These are phyloP conservation scores for Microctenopoma steveboyesi DNA, from an alignment of 2,797 vertebrate genomes.

Conservation along the genomic window DNA sequence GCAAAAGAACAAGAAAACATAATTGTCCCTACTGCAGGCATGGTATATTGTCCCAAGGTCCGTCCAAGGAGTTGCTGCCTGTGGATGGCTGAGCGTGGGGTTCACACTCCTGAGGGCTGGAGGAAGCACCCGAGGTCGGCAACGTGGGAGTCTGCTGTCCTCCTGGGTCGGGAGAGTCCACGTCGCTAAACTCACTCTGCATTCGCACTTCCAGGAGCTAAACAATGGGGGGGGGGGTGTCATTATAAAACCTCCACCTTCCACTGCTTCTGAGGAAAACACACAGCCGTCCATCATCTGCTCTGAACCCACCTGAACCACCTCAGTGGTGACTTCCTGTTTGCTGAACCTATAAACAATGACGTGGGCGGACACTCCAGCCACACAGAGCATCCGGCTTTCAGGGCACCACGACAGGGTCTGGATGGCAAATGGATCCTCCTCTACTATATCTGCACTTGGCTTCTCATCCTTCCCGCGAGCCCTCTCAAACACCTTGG, in stretches of 20 bases:
- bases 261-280: not conserved
- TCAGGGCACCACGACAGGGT: slow-evolving; percentile 96
- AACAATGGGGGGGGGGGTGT: not conserved
- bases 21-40: slow-evolving; percentile 89
- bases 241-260: not conserved
- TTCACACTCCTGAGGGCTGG: slow-evolving; percentile 88
- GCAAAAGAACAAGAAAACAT: not conserved
- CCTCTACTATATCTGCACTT: slow-evolving; percentile 92
- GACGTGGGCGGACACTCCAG: slow-evolving; percentile 95
- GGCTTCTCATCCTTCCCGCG: slow-evolving; percentile 92
- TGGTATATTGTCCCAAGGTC: slow-evolving; percentile 92
- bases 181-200: slow-evolving; percentile 89
- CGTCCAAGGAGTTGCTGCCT: slow-evolving; percentile 91
- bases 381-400: slow-evolving; percentile 94
- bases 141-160: slow-evolving; percentile 88
- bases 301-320: slow-evolving; percentile 88
- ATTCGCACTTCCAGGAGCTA: slow-evolving; percentile 96
- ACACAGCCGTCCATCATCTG: not conserved
- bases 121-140: slow-evolving; percentile 85
- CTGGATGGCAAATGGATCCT: slow-evolving; percentile 98
- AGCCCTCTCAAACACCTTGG: slow-evolving; percentile 96
- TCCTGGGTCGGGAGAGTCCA: slow-evolving; percentile 89
- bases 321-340: slow-evolving; percentile 92
- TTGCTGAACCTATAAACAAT: slow-evolving; percentile 98
- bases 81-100: slow-evolving; percentile 88